Evolutionary conservation across 2,888 invertebrate genomes (phyloP).

Genomic region (Diarsia dahlii): DNA sequence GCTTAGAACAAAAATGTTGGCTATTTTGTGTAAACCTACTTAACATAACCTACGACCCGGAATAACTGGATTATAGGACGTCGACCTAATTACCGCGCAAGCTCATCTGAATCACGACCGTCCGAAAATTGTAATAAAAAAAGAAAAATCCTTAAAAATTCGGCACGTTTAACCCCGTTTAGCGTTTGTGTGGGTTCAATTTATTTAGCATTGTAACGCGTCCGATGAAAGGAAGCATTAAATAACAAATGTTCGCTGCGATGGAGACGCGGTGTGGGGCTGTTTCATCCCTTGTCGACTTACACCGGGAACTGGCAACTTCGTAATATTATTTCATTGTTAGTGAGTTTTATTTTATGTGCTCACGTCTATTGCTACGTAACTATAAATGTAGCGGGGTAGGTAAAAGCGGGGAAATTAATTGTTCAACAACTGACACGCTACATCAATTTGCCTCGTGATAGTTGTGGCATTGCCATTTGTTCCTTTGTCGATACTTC

Average conservation of each 20-base stretch:
- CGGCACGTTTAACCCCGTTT: constrained; percentile 44
- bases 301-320: constrained; percentile 42
- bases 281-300: constrained; percentile 39
- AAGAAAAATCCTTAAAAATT: constrained; percentile 41
- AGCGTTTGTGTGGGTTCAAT: constrained; percentile 50
- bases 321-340: constrained; percentile 51
- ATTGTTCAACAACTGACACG: background rate
- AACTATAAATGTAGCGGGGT: background rate
- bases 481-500: background rate
- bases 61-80: constrained; percentile 43
- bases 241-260: constrained; percentile 51
- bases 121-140: constrained; percentile 22
- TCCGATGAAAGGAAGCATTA: constrained; percentile 57
- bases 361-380: background rate
- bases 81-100: constrained; percentile 34
- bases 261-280: constrained; percentile 10
- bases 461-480: background rate
- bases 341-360: constrained; percentile 16
- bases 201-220: constrained; percentile 52
- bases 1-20: constrained; percentile 27
- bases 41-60: constrained; percentile 19
- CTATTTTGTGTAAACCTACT: constrained; percentile 19
- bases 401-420: background rate
- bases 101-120: constrained; percentile 28
- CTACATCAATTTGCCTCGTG: background rate